Conservation (phyloP, 2,113 vertebrate species). For the Isurus oxyrinchus region DNA sequence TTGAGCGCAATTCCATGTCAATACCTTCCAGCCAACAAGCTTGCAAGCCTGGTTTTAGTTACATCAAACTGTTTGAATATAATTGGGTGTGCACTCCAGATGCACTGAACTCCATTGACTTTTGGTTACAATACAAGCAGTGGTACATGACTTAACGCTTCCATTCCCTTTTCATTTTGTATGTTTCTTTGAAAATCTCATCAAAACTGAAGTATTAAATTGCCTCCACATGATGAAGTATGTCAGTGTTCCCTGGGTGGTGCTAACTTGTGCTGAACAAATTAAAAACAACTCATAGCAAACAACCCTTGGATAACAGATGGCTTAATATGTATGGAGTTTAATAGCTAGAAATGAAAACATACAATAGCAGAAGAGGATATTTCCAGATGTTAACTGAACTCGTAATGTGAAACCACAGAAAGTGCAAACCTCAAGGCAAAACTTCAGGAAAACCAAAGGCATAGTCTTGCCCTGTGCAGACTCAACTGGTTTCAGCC, state of each 20-base stretch:
- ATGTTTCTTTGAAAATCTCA: not conserved
- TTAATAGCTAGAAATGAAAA: not conserved
- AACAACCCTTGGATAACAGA: not conserved
- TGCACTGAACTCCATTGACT: not conserved
- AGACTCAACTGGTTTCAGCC: not conserved
- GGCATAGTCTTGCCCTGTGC: not conserved
- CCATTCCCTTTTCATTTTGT: not conserved
- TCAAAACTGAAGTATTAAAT: not conserved
- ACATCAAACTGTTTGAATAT: not conserved
- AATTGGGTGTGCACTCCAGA: not conserved
- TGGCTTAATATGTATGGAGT: not conserved
- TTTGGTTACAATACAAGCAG: not conserved
- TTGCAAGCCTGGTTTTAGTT: not conserved
- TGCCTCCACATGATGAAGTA: not conserved
- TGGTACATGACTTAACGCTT: not conserved
- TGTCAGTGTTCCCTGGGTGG: not conserved
- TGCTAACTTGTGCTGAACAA: not conserved
- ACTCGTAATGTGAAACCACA: not conserved
- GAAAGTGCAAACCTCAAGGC: not conserved
- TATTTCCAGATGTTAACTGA: not conserved
- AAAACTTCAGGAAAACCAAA: not conserved
- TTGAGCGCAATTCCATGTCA: not conserved
- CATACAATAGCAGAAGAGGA: not conserved
- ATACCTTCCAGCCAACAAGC: not conserved
- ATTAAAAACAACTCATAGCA: not conserved